Evolutionary conservation across 1,140 invertebrate genomes (phyloP), one percentile per base, ranked within the genome.

Genomic region (Popillia japonica): DNA sequence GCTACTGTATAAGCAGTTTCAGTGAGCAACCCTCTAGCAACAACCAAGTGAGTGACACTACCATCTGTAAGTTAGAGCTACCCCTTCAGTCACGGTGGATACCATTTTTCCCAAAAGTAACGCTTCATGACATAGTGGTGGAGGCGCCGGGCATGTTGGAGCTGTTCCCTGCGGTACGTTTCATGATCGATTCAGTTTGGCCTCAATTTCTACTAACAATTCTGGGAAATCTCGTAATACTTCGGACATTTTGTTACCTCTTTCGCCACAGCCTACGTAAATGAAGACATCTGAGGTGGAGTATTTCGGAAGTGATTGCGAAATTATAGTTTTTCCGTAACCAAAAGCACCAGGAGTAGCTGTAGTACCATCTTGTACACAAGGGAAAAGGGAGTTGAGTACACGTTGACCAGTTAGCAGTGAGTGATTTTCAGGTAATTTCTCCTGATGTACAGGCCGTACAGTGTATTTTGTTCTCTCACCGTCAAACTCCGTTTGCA

Each of bases 111-210:
- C n/a, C n/a, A n/a, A n/a, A n/a, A n/a, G n/a, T n/a, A n/a, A n/a
- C n/a, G n/a, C n/a, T n/a, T n/a, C n/a, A n/a, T n/a, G n/a, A n/a
- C n/a, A n/a, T n/a, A n/a, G n/a, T n/a, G n/a, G n/a, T n/a, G n/a
- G n/a, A n/a, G 89, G 99, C 99, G 78, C 99, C 98, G 89, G 99
- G 99, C 99, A 99, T 99, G 94, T 99, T 99, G 75, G 98, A 99
- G 48, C 99, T 99, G 89, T 99, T 99, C 82, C 99, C 99, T 23
- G 98, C 96, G 10, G 99, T 99, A 90, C 99, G 94, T 89, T 99
- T 99, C 99, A 99, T 99, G 87, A 99, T 99, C 78, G 97, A 99
- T 88, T 99, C 99, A 8, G 95, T 97, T 3, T 92, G 91, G 7
- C 98, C 99, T 98, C 96, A 81, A 99, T 97, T 90, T 99, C 98